Evolutionary conservation across 2,888 invertebrate species (phyloP).

Genomic region (Sesia apiformis): DNA sequence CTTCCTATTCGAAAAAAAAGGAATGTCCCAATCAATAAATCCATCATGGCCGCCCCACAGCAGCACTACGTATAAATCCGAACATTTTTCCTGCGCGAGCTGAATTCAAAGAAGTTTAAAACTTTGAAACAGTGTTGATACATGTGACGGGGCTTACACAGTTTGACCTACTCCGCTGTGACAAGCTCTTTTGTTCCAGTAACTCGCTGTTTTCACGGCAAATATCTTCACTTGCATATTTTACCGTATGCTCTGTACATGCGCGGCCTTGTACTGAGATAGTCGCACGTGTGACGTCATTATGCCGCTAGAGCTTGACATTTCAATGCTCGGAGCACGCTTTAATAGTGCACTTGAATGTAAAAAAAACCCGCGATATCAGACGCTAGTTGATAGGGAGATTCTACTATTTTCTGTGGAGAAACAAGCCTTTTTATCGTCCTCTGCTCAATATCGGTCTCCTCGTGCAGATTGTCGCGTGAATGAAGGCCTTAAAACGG

Average conservation of each 20-base stretch:
- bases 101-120: slow-evolving; percentile 26
- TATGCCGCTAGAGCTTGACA: background rate
- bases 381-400: too few relatives aligned
- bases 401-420: too few relatives aligned
- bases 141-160: slow-evolving; percentile 34
- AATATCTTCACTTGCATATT: background rate
- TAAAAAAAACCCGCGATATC: too few relatives aligned
- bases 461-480: too few relatives aligned
- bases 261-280: background rate
- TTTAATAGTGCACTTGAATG: too few relatives aligned
- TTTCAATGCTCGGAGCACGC: too few relatives aligned
- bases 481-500: too few relatives aligned
- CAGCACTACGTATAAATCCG: slow-evolving; percentile 28
- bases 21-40: too few relatives aligned
- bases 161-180: slow-evolving; percentile 15
- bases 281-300: background rate
- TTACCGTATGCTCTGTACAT: background rate
- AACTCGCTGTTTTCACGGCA: background rate
- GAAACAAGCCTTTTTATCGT: too few relatives aligned
- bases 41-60: background rate
- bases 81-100: slow-evolving; percentile 34
- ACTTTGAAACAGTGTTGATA: slow-evolving; percentile 35
- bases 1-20: too few relatives aligned
- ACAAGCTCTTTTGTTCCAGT: background rate
- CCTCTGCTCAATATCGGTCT: too few relatives aligned